Conservation (phyloP, 53 echinoderm and acorn worm genomes). For the Crossaster papposus region DNA sequence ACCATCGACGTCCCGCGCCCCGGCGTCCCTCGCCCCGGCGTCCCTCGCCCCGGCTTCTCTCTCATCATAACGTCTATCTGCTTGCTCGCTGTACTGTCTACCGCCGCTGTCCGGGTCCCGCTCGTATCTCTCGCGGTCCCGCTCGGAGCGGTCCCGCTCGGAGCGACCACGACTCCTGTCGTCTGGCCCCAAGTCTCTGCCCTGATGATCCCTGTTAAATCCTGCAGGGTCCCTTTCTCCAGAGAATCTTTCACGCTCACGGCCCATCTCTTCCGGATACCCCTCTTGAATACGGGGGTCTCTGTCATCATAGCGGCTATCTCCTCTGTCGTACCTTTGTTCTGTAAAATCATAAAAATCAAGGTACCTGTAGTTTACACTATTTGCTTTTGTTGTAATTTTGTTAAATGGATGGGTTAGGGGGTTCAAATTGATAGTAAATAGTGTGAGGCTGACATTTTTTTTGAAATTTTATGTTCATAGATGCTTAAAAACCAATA, state of each 20-base stretch:
- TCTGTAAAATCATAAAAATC: neutral
- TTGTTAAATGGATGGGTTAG: too few species aligned
- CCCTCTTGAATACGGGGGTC: conserved; percentile 18
- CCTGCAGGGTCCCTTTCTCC: neutral
- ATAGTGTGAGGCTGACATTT: too few species aligned
- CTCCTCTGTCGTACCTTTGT: conserved; percentile 4
- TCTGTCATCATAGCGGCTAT: conserved; percentile 22
- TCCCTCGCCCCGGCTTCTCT: too few species aligned
- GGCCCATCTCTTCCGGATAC: conserved; percentile 12
- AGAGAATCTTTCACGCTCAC: neutral
- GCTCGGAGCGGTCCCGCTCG: too few species aligned
- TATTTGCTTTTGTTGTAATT: too few species aligned
- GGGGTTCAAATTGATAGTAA: too few species aligned
- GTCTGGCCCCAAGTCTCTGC: neutral
- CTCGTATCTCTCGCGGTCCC: neutral
- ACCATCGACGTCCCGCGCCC: neutral
- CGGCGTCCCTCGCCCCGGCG: too few species aligned
- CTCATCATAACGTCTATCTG: neutral
- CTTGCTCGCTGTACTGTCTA: neutral
- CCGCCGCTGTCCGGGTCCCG: neutral
- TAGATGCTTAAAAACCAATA: too few species aligned
- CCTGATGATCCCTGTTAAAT: neutral
- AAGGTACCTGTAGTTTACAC: too few species aligned
- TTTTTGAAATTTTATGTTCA: too few species aligned
- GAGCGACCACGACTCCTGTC: neutral